Percentiles rank a stretch among this genome's conserved stretches.
Conservation (phyloP, 2,113 vertebrate species). For the Chunga burmeisteri region DNA sequence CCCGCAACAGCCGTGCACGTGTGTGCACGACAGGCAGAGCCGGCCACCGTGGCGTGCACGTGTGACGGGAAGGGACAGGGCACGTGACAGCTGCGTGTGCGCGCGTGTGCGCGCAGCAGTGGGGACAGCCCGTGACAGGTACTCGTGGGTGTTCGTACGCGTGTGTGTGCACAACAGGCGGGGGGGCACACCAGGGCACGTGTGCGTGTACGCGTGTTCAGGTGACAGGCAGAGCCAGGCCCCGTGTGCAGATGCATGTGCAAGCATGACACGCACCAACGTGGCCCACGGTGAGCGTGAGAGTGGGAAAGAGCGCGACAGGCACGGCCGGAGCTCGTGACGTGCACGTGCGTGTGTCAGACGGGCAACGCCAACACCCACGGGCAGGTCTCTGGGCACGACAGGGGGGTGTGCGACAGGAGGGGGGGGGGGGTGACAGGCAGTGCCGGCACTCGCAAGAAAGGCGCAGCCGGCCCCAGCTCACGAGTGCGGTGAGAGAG, state of each 20-base stretch:
- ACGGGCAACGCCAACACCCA: neutral
- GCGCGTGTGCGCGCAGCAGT: neutral
- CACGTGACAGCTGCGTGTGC: neutral
- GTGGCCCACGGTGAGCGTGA: rapidly evolving
- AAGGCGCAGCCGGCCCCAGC: neutral
- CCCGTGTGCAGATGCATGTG: rapidly evolving
- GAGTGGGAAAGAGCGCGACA: neutral
- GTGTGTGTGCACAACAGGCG: neutral
- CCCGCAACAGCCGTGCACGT: rapidly evolving
- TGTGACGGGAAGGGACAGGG: neutral
- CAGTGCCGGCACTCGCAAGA: neutral
- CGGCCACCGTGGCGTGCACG: neutral
- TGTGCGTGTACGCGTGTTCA: no score
- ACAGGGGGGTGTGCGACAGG: neutral
- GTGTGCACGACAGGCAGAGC: neutral
- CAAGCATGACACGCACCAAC: neutral
- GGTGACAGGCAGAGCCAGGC: neutral
- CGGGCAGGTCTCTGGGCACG: neutral
- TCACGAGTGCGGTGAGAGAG: neutral
- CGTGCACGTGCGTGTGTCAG: neutral
- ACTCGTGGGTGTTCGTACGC: neutral
- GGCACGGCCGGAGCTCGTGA: neutral
- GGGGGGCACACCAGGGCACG: neutral
- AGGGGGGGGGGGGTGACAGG: neutral
- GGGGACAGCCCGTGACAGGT: neutral